Evolutionary conservation across 2,113 vertebrate species (phyloP).

Genomic region (Aldabrachelys gigantea): DNA sequence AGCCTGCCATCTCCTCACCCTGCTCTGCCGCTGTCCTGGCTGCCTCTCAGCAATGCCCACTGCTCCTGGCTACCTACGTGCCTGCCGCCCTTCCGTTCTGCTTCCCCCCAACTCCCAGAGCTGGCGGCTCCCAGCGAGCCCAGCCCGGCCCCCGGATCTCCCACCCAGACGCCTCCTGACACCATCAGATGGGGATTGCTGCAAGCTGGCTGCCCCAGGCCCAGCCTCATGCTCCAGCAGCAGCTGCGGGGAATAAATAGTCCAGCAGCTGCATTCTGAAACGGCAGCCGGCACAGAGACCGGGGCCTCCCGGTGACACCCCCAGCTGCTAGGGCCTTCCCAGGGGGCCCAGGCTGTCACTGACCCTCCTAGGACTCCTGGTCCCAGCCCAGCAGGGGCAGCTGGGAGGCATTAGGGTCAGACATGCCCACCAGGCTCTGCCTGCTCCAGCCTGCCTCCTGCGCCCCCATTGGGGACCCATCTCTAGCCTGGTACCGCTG

Average conservation of each 20-base stretch:
- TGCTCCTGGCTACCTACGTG: not conserved
- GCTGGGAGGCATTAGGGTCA: not conserved
- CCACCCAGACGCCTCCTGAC: not conserved
- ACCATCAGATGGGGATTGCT: rapidly evolving
- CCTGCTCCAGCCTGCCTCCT: not conserved
- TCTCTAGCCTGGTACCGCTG: too few relatives aligned
- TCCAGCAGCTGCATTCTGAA: not conserved
- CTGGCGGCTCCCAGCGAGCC: not conserved
- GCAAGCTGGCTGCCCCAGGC: rapidly evolving
- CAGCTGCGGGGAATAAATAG: conserved; percentile 40
- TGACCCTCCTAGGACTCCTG: not conserved
- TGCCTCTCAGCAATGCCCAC: not conserved
- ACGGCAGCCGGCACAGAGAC: rapidly evolving
- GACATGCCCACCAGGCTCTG: not conserved
- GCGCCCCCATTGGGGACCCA: not conserved
- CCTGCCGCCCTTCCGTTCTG: too few relatives aligned
- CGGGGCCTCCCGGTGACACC: not conserved
- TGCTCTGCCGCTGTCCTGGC: not conserved
- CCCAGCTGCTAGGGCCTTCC: not conserved
- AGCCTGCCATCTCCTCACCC: too few relatives aligned
- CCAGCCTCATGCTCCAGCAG: not conserved
- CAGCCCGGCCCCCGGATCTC: not conserved
- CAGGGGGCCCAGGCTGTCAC: not conserved
- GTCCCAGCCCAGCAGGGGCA: too few relatives aligned
- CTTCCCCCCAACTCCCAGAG: not conserved